A percentile compares a stretch with the other conserved stretches of the same genome.
phyloP scores from a whole-genome alignment of 30 jellyfish, hydroid and myxozoan genomes.

The Pseudorhiza aurosa region DNA sequence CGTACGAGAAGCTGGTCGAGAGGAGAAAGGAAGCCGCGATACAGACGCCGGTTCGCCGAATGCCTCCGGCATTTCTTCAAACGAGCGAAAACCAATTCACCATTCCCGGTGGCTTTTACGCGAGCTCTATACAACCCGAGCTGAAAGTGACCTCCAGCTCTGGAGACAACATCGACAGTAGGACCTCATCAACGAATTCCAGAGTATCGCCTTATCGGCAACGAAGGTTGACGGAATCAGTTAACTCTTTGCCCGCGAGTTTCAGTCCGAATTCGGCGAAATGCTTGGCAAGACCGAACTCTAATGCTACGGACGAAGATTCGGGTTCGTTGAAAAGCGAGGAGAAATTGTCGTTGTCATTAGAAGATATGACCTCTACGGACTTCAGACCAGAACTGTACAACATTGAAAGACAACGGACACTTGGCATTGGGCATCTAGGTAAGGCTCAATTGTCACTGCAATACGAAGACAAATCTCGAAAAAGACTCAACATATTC shows the following conservation, averaged over 20 bases:
- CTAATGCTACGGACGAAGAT: constrained; percentile 30
- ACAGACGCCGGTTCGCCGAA: not conserved
- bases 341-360: not conserved
- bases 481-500: constrained; percentile 42
- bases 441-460: constrained; percentile 83
- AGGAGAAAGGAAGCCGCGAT: constrained; percentile 18
- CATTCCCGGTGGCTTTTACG: constrained; percentile 44
- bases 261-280: constrained; percentile 34
- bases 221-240: constrained; percentile 4
- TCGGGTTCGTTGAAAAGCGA: not conserved
- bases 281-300: not conserved
- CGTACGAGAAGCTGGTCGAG: constrained; percentile 30
- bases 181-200: constrained; percentile 20
- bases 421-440: constrained; percentile 79
- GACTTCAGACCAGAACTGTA: constrained; percentile 74
- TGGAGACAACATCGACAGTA: not conserved
- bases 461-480: constrained; percentile 83
- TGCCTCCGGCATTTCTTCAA: constrained; percentile 31
- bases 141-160: not conserved
- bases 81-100: constrained; percentile 36
- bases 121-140: constrained; percentile 61
- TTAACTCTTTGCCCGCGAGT: constrained; percentile 41
- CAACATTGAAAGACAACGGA: constrained; percentile 57
- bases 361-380: constrained; percentile 33
- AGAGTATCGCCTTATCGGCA: not conserved